phyloP scores from a whole-genome alignment of 1,140 invertebrate species.

The Tachypleus tridentatus region DNA sequence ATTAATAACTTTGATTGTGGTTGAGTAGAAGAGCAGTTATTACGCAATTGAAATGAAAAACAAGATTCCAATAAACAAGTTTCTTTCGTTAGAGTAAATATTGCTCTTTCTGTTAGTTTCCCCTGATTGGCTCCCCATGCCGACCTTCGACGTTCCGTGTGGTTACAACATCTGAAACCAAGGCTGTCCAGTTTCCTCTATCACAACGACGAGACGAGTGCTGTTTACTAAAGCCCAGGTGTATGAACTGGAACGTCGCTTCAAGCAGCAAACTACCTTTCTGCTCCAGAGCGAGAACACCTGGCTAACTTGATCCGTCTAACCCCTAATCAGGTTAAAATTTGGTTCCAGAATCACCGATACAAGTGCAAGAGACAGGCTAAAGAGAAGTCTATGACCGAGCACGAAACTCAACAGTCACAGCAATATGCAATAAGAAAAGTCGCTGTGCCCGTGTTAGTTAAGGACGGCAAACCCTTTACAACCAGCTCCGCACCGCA shows the following conservation, averaged over 20 bases:
- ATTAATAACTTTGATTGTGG: no score
- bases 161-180: neutral
- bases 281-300: constrained; percentile 51
- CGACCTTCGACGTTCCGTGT: no score
- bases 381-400: constrained; percentile 44
- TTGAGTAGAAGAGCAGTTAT: no score
- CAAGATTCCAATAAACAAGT: no score
- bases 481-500: no score
- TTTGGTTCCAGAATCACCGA: constrained; percentile 77
- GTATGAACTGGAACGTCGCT: constrained; percentile 91
- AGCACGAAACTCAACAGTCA: constrained; percentile 38
- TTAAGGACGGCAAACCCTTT: constrained; percentile 86
- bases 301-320: constrained; percentile 43
- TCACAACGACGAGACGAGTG: neutral
- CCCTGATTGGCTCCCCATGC: no score
- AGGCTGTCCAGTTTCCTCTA: neutral
- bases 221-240: constrained; percentile 55
- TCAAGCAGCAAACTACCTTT: constrained; percentile 63
- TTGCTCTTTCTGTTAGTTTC: no score
- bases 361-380: constrained; percentile 50
- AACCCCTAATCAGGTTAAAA: constrained; percentile 77
- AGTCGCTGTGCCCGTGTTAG: constrained; percentile 82
- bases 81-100: no score
- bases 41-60: no score
- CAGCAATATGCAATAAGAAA: constrained; percentile 43